A percentile compares a stretch with the other conserved stretches of the same genome.
Evolutionary conservation across 2,888 invertebrate genomes (phyloP).

Genomic region (Conchocele bisecta): DNA sequence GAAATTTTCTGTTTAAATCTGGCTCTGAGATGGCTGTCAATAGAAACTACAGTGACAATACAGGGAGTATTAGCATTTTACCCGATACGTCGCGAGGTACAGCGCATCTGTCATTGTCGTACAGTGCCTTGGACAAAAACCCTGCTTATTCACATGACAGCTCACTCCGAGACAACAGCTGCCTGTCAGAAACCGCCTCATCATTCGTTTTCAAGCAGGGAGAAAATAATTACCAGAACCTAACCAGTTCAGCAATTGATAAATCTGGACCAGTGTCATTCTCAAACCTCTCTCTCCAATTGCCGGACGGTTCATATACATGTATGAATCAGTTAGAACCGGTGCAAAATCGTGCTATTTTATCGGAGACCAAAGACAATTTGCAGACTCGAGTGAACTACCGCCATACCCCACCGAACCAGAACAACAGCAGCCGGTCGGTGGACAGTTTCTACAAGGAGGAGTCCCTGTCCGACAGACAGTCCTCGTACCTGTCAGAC

Average conservation of each 20-base stretch:
- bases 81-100: constrained; percentile 42
- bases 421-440: constrained; percentile 16
- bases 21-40: background rate
- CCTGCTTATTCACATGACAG: background rate
- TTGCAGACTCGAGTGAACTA: too few relatives aligned
- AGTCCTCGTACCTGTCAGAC: constrained; percentile 48
- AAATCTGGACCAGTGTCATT: constrained; percentile 39
- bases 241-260: background rate
- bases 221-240: background rate
- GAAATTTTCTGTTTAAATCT: constrained; percentile 13
- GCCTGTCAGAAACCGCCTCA: background rate
- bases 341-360: too few relatives aligned
- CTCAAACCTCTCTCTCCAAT: constrained; percentile 48
- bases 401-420: background rate
- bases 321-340: background rate
- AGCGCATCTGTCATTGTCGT: constrained; percentile 52
- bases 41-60: background rate
- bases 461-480: constrained; percentile 35
- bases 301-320: constrained; percentile 39
- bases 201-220: background rate
- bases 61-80: constrained; percentile 18
- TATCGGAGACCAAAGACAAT: too few relatives aligned
- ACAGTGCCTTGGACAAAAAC: constrained; percentile 28
- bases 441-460: constrained; percentile 37
- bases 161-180: background rate